Base-by-base conservation (phyloP, 2,113 vertebrate species). In the Nymphicus hollandicus region DNA sequence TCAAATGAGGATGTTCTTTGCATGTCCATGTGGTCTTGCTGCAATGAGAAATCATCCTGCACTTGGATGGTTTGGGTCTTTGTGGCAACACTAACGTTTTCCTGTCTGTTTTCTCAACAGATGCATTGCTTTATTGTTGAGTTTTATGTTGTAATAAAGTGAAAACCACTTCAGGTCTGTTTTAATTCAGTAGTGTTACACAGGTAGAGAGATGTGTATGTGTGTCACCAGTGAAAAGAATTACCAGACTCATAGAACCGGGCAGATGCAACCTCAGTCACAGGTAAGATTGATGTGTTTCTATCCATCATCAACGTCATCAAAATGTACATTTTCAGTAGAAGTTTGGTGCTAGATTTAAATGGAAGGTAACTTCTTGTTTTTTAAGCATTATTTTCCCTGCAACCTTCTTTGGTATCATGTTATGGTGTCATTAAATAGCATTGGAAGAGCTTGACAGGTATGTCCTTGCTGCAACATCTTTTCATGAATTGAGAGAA, bases 1-100 rank as follows among this genome's bases (percentile, higher is more conserved):
- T 76, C 69, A 82, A 80, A 92, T 89, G 43, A 73, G 88, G 53
- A 73, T 85, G 61, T 87, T 92, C 76, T 92, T 94, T 93, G 80
- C 44, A 20, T 77, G 78, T 82, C 65, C 44, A 2, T 49, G 83
- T 89, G 41, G 65, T 86, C 80, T 84, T 93, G 44, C 61, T 92
- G 56, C 63, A 81, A 37, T 66, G 39, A 93, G 73, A 87, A 85
- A 69, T 88, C 83, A 56, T 77, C 37, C 52, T 76, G 52, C 44
- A 15, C 56, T 96, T 90, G 49, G 14, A 47, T 52, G 41, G 39
- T 85, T 80, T 81, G 58, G 50, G 17, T 87, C 56, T 86, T 84
- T 81, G 73, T 9, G 3, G 61, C 61, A 82, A 63, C 20, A n/a
- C 53, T 63, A 89, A 77, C 11, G 13, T 94, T 89, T 79, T 74